These are phyloP conservation scores for Thomomys bottae DNA, from an alignment of 2,113 vertebrate species.

Conservation along the genomic window DNA sequence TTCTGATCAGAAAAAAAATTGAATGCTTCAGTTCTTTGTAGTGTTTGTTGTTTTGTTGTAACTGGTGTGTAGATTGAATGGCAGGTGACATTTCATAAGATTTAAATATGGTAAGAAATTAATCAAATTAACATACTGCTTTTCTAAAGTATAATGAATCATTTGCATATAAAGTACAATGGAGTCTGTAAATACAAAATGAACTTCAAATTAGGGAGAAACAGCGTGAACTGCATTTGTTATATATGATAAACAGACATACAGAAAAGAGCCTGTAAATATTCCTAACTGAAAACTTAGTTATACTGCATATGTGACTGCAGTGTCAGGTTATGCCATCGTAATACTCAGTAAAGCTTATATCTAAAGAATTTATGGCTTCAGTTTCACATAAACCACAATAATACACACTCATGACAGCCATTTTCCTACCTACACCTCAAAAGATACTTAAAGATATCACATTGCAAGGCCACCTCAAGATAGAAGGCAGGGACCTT, in stretches of 20 bases:
- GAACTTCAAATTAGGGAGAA: conserved; percentile 76
- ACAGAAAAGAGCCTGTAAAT: conserved; percentile 62
- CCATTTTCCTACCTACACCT: conserved; percentile 16
- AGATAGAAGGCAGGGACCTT: neutral
- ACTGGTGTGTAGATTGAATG: conserved; percentile 83
- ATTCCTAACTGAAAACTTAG: conserved; percentile 49
- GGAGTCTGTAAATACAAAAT: conserved; percentile 81
- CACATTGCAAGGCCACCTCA: neutral
- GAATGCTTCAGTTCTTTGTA: conserved; percentile 79
- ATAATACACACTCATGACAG: conserved; percentile 46
- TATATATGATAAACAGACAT: conserved; percentile 30
- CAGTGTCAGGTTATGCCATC: conserved; percentile 19
- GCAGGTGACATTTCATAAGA: conserved; percentile 86
- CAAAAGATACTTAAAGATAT: conserved; percentile 4
- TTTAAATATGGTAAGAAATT: conserved; percentile 85
- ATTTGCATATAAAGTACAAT: conserved; percentile 86
- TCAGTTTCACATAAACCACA: conserved; percentile 47
- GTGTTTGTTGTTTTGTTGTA: conserved; percentile 81
- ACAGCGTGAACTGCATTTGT: conserved; percentile 69
- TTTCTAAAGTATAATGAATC: conserved; percentile 82
- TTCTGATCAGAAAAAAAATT: conserved; percentile 81
- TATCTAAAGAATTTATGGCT: conserved; percentile 31
- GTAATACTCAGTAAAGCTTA: conserved; percentile 29
- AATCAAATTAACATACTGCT: conserved; percentile 86
- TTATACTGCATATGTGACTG: conserved; percentile 28